These are phyloP conservation scores for Camponotus pennsylvanicus DNA, from an alignment of 1,140 invertebrate genomes.

Conservation along the genomic window DNA sequence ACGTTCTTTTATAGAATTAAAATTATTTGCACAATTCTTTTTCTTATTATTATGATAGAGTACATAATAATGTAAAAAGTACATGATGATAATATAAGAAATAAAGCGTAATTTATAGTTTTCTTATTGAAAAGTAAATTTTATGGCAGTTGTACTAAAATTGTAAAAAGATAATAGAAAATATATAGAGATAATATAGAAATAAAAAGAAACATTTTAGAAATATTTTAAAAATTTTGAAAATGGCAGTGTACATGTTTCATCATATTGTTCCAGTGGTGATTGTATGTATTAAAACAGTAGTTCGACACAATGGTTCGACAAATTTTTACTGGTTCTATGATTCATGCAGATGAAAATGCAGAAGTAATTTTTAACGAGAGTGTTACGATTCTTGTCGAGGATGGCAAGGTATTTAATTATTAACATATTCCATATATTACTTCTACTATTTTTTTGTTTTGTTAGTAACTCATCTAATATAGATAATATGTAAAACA, in stretches of 20 bases:
- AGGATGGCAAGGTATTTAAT: constrained; percentile 83
- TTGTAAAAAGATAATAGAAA: too few relatives aligned
- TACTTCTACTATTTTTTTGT: too few relatives aligned
- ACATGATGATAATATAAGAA: too few relatives aligned
- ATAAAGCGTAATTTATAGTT: not conserved
- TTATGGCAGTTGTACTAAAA: not conserved
- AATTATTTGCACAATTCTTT: not conserved
- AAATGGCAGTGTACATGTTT: constrained; percentile 17
- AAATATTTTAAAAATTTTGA: constrained; percentile 8
- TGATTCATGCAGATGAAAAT: constrained; percentile 77
- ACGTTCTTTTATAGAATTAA: too few relatives aligned
- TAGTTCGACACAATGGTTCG: constrained; percentile 77
- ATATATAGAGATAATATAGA: too few relatives aligned
- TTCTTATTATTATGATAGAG: not conserved
- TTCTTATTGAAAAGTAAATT: constrained; percentile 8
- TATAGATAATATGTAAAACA: too few relatives aligned
- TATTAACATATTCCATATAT: constrained; percentile 11
- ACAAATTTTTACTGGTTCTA: constrained; percentile 78
- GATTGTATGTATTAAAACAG: constrained; percentile 60
- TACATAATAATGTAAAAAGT: not conserved
- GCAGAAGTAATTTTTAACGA: constrained; percentile 81
- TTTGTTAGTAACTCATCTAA: too few relatives aligned
- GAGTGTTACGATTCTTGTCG: constrained; percentile 84
- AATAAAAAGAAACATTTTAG: not conserved
- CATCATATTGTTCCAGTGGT: not conserved